Base-by-base conservation (phyloP, 2,888 invertebrate genomes). In the Drosophila kuntzei region DNA sequence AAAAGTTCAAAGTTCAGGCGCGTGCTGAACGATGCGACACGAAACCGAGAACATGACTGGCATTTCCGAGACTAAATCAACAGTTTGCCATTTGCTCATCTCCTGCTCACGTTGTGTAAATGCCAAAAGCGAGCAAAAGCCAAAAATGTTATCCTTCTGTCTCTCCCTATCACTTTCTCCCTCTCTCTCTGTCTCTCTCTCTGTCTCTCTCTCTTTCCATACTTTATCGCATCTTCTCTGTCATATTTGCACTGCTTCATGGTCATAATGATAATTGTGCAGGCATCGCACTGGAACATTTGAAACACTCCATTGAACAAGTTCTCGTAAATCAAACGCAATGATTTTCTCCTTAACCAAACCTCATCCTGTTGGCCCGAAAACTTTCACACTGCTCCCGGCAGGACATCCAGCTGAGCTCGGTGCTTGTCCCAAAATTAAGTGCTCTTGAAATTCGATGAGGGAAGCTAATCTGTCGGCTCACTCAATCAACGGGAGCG, bases 1-100 rank as follows among this genome's bases (percentile, higher is more conserved):
- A 32, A 75, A 86, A 82, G 83, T 77, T 88, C 80, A 88, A 78
- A 83, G 84, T 80, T 80, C 65, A 83, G 75, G 69, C 78, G 75
- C 80, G 71, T 84, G 88, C 68, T 59, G 39, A 51, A 32, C 50
- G 14, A 16, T 27, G 57, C 46, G 50, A 72, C 36, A 60, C 41
- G 55, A 50, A 43, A 37, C 49, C n/a, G 36, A 70, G 34, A 50
- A 66, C 66, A 79, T 79, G 79, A 79, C 79, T 74, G 79, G 65
- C 82, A 82, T 79, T 71, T 76, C 47, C 63, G 54, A 68, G 43
- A 41, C 68, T 61, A 70, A 75, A 83, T 88, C 83, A 88, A 86
- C 89, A 88, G 89, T 75, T 86, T 84, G 83, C 74, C 88, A 75
- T 76, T 73, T 68, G 62, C 50, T 62, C 64, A 46, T 39, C 53